Percentiles rank a stretch among this genome's conserved stretches.
Conservation (phyloP, 2,888 invertebrate species). For the Papilio demoleus region DNA sequence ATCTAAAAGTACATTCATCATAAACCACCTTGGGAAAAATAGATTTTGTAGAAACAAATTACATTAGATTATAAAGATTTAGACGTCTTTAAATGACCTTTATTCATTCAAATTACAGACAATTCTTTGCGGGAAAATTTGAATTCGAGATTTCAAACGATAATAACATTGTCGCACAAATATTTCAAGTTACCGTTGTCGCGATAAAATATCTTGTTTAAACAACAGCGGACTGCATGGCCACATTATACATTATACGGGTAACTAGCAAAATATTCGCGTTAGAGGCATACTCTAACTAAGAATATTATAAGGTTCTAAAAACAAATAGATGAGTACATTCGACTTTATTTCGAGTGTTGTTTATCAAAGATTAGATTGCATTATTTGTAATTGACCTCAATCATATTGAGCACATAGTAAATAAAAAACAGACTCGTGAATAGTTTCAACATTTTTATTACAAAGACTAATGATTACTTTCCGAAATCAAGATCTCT, state of each 20-base stretch:
- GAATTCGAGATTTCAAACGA: too few species aligned
- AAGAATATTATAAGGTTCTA: not conserved
- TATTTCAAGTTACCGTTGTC: too few species aligned
- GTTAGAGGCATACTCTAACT: too few species aligned
- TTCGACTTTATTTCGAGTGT: constrained; percentile 8
- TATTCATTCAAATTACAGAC: not conserved
- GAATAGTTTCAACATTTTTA: too few species aligned
- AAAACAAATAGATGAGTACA: constrained; percentile 12
- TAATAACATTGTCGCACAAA: too few species aligned
- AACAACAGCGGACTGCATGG: too few species aligned
- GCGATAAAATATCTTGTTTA: too few species aligned
- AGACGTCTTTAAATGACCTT: not conserved
- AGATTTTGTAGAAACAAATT: not conserved
- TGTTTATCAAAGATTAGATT: constrained; percentile 13
- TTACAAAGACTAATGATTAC: too few species aligned
- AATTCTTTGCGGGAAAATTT: too few species aligned
- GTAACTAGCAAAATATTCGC: too few species aligned
- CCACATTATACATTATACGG: too few species aligned
- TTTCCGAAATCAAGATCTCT: too few species aligned
- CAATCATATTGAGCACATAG: not conserved
- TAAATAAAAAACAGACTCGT: not conserved
- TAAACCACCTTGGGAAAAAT: not conserved
- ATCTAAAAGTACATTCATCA: constrained; percentile 6
- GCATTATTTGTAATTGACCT: constrained; percentile 7
- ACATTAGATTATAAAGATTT: not conserved